Evolutionary conservation across 2,888 invertebrate genomes (phyloP).

Genomic region (Dorcus hopei): DNA sequence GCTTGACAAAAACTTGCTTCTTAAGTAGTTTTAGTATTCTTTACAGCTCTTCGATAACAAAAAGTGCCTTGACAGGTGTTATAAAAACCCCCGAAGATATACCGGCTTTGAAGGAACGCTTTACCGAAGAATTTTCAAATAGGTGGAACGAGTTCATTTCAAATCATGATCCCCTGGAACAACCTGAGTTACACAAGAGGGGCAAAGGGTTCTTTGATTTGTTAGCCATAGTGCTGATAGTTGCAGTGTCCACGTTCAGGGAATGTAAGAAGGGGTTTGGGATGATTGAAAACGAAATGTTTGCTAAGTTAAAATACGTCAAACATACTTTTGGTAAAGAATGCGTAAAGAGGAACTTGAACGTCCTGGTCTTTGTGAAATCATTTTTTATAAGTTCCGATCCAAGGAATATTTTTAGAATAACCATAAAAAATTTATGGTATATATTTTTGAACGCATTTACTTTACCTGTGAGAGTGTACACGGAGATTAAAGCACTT

Average conservation of each 20-base stretch:
- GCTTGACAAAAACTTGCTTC: neutral
- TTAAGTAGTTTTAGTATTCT: neutral
- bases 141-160: constrained; percentile 79
- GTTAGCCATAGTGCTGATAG: constrained; percentile 62
- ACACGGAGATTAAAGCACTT: constrained; percentile 49
- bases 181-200: constrained; percentile 62
- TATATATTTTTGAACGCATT: constrained; percentile 12
- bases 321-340: constrained; percentile 41
- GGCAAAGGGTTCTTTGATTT: constrained; percentile 60
- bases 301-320: constrained; percentile 52
- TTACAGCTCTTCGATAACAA: constrained; percentile 14
- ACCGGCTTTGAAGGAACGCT: constrained; percentile 63
- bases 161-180: constrained; percentile 73
- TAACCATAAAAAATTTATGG: constrained; percentile 42
- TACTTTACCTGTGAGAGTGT: constrained; percentile 45
- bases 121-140: constrained; percentile 67
- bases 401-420: constrained; percentile 46
- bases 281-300: constrained; percentile 47
- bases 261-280: constrained; percentile 58
- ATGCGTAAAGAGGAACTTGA: constrained; percentile 38
- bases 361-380: constrained; percentile 36
- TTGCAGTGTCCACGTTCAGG: constrained; percentile 60
- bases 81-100: constrained; percentile 62
- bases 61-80: constrained; percentile 55
- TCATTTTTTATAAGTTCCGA: constrained; percentile 48